phyloP scores from a whole-genome alignment of 2,888 invertebrate species.

The Rotaria sp. region DNA sequence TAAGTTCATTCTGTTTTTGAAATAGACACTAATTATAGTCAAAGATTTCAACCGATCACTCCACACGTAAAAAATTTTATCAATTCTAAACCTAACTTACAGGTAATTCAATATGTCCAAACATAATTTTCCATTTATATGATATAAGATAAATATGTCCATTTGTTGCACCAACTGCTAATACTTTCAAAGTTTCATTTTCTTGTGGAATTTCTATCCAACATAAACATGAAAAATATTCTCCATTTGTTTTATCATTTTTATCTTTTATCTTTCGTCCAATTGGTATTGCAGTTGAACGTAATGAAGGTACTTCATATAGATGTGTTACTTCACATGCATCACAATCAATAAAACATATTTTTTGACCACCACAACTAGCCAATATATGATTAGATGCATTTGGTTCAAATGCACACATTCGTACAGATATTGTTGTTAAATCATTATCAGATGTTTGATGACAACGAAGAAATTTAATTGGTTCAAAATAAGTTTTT shows the following conservation, averaged over 20 bases:
- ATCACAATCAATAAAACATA: slow-evolving; percentile 15
- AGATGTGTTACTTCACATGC: not conserved
- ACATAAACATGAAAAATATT: slow-evolving; percentile 21
- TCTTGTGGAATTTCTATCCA: not conserved
- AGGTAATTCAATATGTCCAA: slow-evolving; percentile 17
- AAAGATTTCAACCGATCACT: no score
- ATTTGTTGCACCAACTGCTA: not conserved
- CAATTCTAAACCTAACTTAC: not conserved
- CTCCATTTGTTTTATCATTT: not conserved
- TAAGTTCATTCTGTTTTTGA: no score
- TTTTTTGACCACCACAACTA: slow-evolving; percentile 12
- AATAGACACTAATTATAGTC: no score
- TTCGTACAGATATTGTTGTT: not conserved
- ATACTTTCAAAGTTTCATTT: not conserved
- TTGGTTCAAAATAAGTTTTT: not conserved
- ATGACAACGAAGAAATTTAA: slow-evolving; percentile 23
- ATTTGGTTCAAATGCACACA: slow-evolving; percentile 6
- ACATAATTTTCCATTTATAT: not conserved
- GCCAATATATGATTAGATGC: not conserved
- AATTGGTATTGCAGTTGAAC: not conserved
- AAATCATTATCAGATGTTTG: not conserved
- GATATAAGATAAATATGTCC: slow-evolving; percentile 22
- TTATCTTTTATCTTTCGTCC: not conserved
- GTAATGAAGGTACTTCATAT: not conserved
- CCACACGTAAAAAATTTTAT: no score